Percentiles rank a stretch among this genome's conserved stretches.
Evolutionary conservation across 1,140 invertebrate genomes (phyloP).

Genomic region (Brachionus koreanus): DNA sequence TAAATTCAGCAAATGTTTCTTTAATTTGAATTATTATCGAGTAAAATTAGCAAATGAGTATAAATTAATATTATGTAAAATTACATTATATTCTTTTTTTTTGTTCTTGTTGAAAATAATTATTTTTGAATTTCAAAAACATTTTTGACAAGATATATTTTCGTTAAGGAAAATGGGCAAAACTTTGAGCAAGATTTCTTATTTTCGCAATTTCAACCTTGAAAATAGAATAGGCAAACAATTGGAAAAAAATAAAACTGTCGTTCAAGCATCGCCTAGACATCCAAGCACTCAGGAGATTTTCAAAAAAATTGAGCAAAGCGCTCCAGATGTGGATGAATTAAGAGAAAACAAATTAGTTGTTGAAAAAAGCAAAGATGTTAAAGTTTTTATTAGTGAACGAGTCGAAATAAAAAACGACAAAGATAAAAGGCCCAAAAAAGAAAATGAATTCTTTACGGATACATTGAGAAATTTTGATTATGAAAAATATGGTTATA

Average conservation of each 20-base stretch:
- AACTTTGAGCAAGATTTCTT: background rate
- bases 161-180: background rate
- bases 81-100: background rate
- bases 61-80: slow-evolving; percentile 5
- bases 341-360: background rate
- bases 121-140: background rate
- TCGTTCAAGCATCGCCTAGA: background rate
- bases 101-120: too few relatives aligned
- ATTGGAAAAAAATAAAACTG: background rate
- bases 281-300: slow-evolving; percentile 13
- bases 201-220: slow-evolving; percentile 6
- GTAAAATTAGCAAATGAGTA: background rate
- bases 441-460: slow-evolving; percentile 11
- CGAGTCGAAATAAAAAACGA: background rate
- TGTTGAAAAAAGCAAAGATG: slow-evolving; percentile 26
- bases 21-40: background rate
- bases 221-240: background rate
- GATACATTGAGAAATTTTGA: background rate
- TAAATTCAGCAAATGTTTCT: slow-evolving; percentile 5
- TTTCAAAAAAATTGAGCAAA: slow-evolving; percentile 9
- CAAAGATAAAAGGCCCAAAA: slow-evolving; percentile 36
- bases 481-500: slow-evolving; percentile 38
- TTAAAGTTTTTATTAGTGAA: background rate
- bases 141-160: background rate
- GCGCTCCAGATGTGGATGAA: background rate